phyloP scores from a whole-genome alignment of 2,888 invertebrate species.

The Tuberolachnus salignus region DNA sequence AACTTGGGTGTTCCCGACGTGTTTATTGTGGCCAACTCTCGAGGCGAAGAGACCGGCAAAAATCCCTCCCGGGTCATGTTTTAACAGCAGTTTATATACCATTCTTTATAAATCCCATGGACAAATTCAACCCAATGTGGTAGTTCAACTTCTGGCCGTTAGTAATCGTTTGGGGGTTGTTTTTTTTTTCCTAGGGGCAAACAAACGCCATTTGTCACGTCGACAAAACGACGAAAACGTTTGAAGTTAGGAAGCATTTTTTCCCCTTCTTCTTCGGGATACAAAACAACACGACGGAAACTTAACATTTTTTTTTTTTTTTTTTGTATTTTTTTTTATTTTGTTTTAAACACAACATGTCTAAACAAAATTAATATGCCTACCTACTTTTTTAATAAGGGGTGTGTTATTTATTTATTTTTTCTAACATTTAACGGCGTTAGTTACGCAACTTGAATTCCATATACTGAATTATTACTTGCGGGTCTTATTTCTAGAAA shows the following conservation, averaged over 20 bases:
- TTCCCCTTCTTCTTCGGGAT: constrained; percentile 11
- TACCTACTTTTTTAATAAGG: not conserved
- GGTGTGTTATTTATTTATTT: not conserved
- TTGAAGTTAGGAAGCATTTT: constrained; percentile 44
- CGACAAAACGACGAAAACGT: constrained; percentile 53
- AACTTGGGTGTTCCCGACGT: constrained; percentile 46
- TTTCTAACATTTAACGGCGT: not conserved
- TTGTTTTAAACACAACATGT: constrained; percentile 32
- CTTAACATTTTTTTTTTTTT: constrained; percentile 30
- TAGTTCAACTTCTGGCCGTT: constrained; percentile 51
- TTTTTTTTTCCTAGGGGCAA: constrained; percentile 41
- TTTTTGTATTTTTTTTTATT: constrained; percentile 16
- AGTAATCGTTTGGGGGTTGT: constrained; percentile 50
- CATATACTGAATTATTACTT: not conserved
- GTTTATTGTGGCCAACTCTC: constrained; percentile 48
- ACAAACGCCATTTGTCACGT: constrained; percentile 55
- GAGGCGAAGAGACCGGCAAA: constrained; percentile 7
- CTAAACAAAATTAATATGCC: not conserved
- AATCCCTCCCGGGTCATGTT: constrained; percentile 48
- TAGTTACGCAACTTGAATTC: not conserved
- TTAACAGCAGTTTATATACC: constrained; percentile 54
- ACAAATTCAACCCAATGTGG: constrained; percentile 52
- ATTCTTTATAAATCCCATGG: constrained; percentile 52
- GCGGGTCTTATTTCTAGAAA: too few species aligned
- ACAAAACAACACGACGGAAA: constrained; percentile 39